phyloP scores from a whole-genome alignment of 2,797 vertebrate genomes.

The Pipistrellus kuhlii region DNA sequence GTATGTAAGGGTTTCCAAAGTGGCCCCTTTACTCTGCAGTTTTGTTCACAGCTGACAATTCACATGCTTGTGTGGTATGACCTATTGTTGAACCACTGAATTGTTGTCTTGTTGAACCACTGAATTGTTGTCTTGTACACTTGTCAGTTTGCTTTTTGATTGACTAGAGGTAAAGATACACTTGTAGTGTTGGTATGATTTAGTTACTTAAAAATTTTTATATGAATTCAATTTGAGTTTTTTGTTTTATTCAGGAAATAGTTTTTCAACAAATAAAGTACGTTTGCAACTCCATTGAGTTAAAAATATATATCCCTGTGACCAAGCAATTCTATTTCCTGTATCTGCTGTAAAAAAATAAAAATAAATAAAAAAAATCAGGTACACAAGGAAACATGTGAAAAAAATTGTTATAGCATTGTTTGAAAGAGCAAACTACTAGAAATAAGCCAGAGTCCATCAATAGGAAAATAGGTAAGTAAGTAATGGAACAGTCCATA shows the following conservation, averaged over 20 bases:
- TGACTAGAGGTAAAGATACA: neutral
- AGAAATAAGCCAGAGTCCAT: neutral
- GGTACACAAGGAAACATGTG: neutral
- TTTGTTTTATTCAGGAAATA: neutral
- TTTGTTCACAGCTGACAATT: neutral
- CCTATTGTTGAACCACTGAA: neutral
- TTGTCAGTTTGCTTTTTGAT: conserved; percentile 27
- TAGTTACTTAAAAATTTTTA: neutral
- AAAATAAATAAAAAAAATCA: neutral
- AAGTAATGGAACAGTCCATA: neutral
- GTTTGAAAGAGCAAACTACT: neutral
- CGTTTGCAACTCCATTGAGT: neutral
- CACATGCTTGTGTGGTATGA: neutral
- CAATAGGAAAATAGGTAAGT: neutral
- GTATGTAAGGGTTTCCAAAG: neutral
- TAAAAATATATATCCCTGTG: neutral
- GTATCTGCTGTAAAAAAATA: neutral
- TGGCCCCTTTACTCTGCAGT: neutral
- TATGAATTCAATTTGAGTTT: conserved; percentile 8
- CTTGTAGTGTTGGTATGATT: neutral
- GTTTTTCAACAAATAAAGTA: neutral
- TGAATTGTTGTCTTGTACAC: neutral
- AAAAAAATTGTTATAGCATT: neutral
- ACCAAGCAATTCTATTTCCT: neutral
- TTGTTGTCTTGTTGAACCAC: neutral